These are phyloP conservation scores for Cryptosula pallasiana DNA, from an alignment of 2,888 invertebrate genomes.

Conservation along the genomic window DNA sequence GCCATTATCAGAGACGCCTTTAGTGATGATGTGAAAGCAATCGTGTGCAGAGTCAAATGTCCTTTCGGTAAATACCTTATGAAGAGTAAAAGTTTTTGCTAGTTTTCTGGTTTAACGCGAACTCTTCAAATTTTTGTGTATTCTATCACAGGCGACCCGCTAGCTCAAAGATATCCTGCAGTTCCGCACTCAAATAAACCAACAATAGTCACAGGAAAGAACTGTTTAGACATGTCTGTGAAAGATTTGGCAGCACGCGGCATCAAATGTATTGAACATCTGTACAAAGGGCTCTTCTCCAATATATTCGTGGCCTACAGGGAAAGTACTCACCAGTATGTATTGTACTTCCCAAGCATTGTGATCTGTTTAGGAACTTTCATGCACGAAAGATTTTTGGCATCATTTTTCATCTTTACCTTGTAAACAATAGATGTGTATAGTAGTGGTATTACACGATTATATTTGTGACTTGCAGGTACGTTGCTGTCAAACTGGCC, in stretches of 20 bases:
- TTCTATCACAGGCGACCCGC: background rate
- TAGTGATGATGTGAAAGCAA: background rate
- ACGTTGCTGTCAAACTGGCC: background rate
- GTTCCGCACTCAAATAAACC: background rate
- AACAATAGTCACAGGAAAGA: background rate
- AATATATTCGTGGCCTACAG: constrained; percentile 14
- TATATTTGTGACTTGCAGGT: background rate
- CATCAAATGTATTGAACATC: background rate
- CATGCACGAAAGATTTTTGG: too few species aligned
- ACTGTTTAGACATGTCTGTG: constrained; percentile 10
- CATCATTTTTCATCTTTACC: too few species aligned
- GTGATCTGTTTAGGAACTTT: too few species aligned
- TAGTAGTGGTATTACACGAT: background rate
- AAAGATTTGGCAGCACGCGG: background rate
- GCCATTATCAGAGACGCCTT: background rate
- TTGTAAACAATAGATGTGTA: too few species aligned
- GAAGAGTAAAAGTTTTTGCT: background rate
- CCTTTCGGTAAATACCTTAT: background rate
- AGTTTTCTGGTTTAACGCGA: background rate
- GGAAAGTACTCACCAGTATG: background rate
- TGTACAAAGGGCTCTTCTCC: constrained; percentile 1
- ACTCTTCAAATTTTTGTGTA: background rate
- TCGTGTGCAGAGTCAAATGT: constrained; percentile 18
- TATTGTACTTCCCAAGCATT: background rate
- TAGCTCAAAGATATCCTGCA: background rate